Conservation (phyloP, 2,888 invertebrate genomes). For the Sinopyrophorus schimmeli region DNA sequence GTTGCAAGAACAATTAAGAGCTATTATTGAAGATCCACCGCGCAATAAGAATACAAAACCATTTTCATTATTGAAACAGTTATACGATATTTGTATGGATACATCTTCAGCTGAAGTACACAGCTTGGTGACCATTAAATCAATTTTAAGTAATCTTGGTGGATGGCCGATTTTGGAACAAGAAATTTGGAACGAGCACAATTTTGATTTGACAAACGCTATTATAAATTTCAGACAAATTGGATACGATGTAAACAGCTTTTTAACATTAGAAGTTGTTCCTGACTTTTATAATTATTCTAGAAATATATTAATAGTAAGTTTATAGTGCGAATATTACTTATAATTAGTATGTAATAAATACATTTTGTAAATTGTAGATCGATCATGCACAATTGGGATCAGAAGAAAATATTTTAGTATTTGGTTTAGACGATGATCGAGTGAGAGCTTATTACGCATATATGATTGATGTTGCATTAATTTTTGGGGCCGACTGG, state of each 20-base stretch:
- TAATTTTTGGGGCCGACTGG: conserved; percentile 75
- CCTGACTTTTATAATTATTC: conserved; percentile 35
- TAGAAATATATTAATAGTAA: conserved; percentile 31
- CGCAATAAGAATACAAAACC: conserved; percentile 66
- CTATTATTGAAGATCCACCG: conserved; percentile 69
- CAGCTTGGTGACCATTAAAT: conserved; percentile 63
- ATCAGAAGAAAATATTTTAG: conserved; percentile 51
- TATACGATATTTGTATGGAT: conserved; percentile 59
- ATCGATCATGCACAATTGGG: conserved; percentile 20
- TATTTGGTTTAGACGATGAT: conserved; percentile 13
- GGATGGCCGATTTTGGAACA: conserved; percentile 88
- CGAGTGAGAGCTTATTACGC: conserved; percentile 53
- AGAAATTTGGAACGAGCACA: conserved; percentile 63
- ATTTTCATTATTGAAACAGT: conserved; percentile 75
- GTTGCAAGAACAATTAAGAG: conserved; percentile 71
- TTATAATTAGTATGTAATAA: no score
- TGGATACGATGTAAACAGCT: conserved; percentile 31
- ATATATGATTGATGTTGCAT: conserved; percentile 81
- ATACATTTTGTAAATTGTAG: no score
- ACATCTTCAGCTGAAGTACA: conserved; percentile 49
- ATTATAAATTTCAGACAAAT: conserved; percentile 26
- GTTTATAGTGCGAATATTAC: no score
- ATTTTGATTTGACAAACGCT: conserved; percentile 36
- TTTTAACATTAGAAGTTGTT: conserved; percentile 30
- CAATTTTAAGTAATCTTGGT: conserved; percentile 62